Evolutionary conservation across 2,888 invertebrate genomes (phyloP), one percentile per base, ranked within the genome.

Genomic region (Torymus texanus): DNA sequence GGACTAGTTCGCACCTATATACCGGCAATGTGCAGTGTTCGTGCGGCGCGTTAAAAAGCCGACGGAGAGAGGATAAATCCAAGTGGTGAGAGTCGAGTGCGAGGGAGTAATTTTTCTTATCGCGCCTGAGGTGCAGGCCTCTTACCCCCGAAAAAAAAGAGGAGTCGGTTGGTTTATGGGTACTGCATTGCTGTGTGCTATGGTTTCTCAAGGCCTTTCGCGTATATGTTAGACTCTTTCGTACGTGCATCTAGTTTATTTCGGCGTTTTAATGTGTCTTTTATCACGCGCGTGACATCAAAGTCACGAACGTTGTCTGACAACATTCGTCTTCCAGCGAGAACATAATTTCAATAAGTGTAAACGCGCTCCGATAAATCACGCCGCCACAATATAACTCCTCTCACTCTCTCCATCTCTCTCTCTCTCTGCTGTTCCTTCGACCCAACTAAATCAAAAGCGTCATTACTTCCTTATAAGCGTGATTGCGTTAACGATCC

Each of bases 401-500:
- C 24, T 72, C 11, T n/a, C 56, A 29, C 59, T 59, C 21, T 58
- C 61, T 56, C 24, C 62, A 3, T n/a, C 56, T 58, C 74, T 55
- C 21, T 58, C 61, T 56, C 24, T 72, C 11, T n/a, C 56, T 58
- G 21, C 74, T 62, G 10, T 12, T 56, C 55, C 51, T 24, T 18
- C 50, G 50, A 14, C 65, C 16, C 1, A 71, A 50, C 65, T 76
- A 77, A 81, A 81, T 79, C 76, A 81, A 79, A 81, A 61, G 4
- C 81, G 59, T 81, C 71, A 74, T 77, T 81, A 81, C 70, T 75
- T 71, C 56, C 75, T 79, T 72, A 74, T 70, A 61, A 79, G 61
- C 72, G 68, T 55, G 68, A 81, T 81, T 65, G 73, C 76, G 79
- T 76, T 73, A 76, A 79, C 75, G 73, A 78, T 71, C 68, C 12